Conservation (phyloP, 2,797 vertebrate species). For the Parambassis ranga region DNA sequence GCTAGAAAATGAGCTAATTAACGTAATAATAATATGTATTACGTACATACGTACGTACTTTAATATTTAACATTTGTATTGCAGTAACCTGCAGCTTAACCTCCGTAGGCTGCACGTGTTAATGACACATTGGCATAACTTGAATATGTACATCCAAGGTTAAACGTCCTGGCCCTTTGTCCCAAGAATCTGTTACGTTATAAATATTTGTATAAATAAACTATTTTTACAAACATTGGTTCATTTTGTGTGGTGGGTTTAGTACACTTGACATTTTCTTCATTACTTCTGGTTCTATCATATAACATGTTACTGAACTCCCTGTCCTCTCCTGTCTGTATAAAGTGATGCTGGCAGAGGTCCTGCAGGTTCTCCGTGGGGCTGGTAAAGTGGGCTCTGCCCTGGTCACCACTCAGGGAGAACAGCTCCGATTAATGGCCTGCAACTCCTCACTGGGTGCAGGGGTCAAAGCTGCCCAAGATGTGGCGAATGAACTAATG, state of each 20-base stretch:
- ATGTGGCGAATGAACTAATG: constrained; percentile 64
- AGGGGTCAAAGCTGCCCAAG: constrained; percentile 70
- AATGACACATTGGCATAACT: not conserved
- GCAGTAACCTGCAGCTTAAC: no score
- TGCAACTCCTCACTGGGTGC: constrained; percentile 77
- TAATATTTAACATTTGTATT: no score
- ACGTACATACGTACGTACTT: no score
- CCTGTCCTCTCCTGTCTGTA: not conserved
- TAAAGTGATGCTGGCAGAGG: constrained; percentile 75
- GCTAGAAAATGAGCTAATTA: not conserved
- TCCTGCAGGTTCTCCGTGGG: constrained; percentile 80
- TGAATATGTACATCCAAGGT: constrained; percentile 30
- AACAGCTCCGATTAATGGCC: constrained; percentile 75
- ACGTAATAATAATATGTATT: not conserved
- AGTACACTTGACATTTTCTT: not conserved
- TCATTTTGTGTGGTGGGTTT: not conserved
- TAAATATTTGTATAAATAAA: accelerated
- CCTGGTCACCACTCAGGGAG: constrained; percentile 73
- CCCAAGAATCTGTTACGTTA: not conserved
- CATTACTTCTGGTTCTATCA: not conserved
- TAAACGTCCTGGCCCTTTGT: not conserved
- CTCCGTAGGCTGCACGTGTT: constrained; percentile 2
- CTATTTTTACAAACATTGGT: no score
- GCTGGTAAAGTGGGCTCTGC: constrained; percentile 80
- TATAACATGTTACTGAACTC: not conserved